Evolutionary conservation across 2,888 invertebrate genomes (phyloP).

Genomic region (Bembecia ichneumoniformis): DNA sequence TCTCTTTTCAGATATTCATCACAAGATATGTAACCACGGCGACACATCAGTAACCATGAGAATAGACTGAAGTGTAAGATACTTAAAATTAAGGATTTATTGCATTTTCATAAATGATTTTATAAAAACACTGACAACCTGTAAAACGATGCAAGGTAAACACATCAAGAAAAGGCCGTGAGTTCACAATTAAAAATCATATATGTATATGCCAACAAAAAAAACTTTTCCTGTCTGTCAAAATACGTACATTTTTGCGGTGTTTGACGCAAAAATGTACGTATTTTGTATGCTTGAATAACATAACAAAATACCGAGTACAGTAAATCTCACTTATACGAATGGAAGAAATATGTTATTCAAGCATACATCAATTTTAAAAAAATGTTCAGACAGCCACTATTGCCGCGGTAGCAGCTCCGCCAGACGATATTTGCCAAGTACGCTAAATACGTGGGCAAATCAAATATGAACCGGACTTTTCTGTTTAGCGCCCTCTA

Average conservation of each 20-base stretch:
- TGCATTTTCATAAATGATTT: conserved; percentile 5
- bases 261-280: background rate
- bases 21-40: conserved; percentile 1
- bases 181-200: background rate
- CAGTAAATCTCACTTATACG: background rate
- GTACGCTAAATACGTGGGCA: conserved; percentile 13
- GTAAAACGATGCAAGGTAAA: background rate
- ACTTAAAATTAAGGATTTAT: background rate
- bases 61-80: conserved; percentile 3
- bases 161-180: background rate
- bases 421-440: conserved; percentile 9
- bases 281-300: too few relatives aligned
- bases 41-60: conserved; percentile 4
- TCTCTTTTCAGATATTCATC: conserved; percentile 3
- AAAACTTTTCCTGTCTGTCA: background rate
- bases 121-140: conserved; percentile 1
- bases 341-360: background rate
- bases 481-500: too few relatives aligned
- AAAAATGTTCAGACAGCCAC: background rate
- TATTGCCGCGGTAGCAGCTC: background rate
- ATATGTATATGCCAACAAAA: background rate
- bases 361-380: background rate
- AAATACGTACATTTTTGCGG: background rate
- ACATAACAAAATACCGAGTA: too few relatives aligned
- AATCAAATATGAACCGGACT: too few relatives aligned